Conservation (phyloP, 2,888 invertebrate species). For the Galeopsomyia nigrocyanea region DNA sequence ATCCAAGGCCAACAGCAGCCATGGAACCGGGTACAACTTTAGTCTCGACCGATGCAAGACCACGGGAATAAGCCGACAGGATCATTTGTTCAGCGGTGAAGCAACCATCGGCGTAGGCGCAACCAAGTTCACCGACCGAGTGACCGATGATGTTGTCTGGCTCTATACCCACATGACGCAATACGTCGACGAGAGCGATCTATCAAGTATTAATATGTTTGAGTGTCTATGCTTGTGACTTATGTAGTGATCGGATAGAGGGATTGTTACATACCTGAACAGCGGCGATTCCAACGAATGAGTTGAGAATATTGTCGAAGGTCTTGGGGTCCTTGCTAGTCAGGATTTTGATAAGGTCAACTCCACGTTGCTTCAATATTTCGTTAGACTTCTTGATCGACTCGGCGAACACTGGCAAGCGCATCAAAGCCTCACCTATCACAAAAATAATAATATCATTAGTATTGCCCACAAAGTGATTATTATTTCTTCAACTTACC, state of each 20-base stretch:
- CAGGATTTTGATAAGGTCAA: constrained; percentile 76
- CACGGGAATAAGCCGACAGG: constrained; percentile 60
- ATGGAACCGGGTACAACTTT: constrained; percentile 80
- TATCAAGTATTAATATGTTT: constrained; percentile 34
- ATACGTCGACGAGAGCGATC: constrained; percentile 78
- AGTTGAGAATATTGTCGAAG: constrained; percentile 77
- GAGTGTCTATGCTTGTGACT: background rate
- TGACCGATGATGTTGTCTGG: constrained; percentile 87
- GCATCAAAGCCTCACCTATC: constrained; percentile 77
- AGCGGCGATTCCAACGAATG: constrained; percentile 83
- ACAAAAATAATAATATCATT: too few relatives aligned
- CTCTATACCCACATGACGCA: constrained; percentile 73
- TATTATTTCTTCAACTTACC: constrained; percentile 66
- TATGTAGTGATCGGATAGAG: too few relatives aligned
- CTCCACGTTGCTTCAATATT: constrained; percentile 73
- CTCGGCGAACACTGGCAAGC: constrained; percentile 76
- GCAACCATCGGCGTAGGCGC: constrained; percentile 95
- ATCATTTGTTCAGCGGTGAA: constrained; percentile 73
- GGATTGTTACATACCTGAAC: constrained; percentile 68
- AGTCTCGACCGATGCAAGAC: constrained; percentile 60
- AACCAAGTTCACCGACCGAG: constrained; percentile 94
- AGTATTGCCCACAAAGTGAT: too few relatives aligned
- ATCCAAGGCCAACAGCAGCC: constrained; percentile 86
- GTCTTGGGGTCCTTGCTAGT: constrained; percentile 73
- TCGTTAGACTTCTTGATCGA: constrained; percentile 74